Base-by-base conservation (phyloP, 1,140 invertebrate species). In the Pogonomyrmex barbatus region DNA sequence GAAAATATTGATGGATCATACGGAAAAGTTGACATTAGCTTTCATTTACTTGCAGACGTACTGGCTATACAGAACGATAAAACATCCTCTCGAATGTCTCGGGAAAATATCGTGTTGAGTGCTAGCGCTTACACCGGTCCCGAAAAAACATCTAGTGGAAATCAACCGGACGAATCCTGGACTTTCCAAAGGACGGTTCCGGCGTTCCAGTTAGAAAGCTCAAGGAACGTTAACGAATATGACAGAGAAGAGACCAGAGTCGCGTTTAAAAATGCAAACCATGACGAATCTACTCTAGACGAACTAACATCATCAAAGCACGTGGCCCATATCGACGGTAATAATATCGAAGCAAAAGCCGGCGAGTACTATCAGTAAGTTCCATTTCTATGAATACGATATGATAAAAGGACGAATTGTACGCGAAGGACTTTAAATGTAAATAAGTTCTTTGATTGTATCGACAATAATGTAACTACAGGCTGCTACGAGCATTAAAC, bases 331-430 rank as follows among this genome's bases (percentile, higher is more conserved):
- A 93, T 95, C 33, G 92, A 95, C 52, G 94, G 91, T 10, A 95
- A 95, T 56, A 94, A 95, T 68, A 95, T 95, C 73, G 94, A 95
- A 89, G 92, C 93, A 0, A 95, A 93, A 70, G 87, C 94, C 0
- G 93, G 91, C 4, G 93, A 95, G 63, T 95, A 95, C 85, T 94
- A 92, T 77, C 90, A 91, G 94, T 95, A 88, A 89, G 89, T 42
- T 6, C 10, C 36, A 10, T 56, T 75, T 56, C 67, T 42, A 86
- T 56, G 56, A 36, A 77, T 77, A 71, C 58, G 24, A 24, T 24
- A 24, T 42, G 12, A 60, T 50, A 71, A 58, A 65, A 58, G 14
- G n/a, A 4, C 4, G 12, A 47, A 42, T 73, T 68, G 33, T 42
- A 70, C 17, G 39, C 63, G 1, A 70, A 70, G 47, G 12, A 9